Evolutionary conservation across 2,113 vertebrate genomes (phyloP).

Genomic region (Todiramphus chloris): DNA sequence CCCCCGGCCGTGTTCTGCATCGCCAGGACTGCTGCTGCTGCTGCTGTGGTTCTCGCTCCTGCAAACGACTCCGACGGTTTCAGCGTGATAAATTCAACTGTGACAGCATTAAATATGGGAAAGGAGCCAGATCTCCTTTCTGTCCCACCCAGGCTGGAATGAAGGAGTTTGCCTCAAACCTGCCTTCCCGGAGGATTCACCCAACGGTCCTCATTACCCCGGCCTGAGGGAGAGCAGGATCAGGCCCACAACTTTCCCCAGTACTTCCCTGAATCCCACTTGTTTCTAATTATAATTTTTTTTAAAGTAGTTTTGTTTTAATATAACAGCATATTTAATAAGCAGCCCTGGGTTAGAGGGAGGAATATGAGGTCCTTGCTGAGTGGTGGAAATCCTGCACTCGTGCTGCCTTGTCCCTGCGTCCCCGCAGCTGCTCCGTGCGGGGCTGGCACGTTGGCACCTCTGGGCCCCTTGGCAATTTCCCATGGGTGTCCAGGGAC

Average conservation of each 20-base stretch:
- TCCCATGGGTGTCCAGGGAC: not conserved
- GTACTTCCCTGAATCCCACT: not conserved
- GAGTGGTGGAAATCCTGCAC: not conserved
- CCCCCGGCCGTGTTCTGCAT: not conserved
- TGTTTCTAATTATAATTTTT: not conserved
- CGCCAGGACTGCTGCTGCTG: not conserved
- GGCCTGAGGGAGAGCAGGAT: not conserved
- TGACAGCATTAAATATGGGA: not conserved
- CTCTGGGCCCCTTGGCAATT: not conserved
- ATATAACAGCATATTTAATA: not conserved
- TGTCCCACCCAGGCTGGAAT: not conserved
- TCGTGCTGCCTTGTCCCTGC: not conserved
- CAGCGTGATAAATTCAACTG: not conserved
- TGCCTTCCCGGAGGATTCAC: not conserved
- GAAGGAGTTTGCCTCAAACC: rapidly evolving
- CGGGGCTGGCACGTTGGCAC: not conserved
- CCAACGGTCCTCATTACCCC: not conserved
- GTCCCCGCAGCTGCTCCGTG: rapidly evolving
- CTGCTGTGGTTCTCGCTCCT: not conserved
- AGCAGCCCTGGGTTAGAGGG: not conserved
- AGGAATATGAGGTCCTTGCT: not conserved
- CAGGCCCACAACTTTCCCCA: not conserved
- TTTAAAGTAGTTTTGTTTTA: not conserved
- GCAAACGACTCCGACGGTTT: not conserved
- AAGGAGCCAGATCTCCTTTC: not conserved